A percentile compares a stretch with the other conserved stretches of the same genome.
Conservation (phyloP, 2,888 invertebrate genomes). For the Agapostemon virescens region DNA sequence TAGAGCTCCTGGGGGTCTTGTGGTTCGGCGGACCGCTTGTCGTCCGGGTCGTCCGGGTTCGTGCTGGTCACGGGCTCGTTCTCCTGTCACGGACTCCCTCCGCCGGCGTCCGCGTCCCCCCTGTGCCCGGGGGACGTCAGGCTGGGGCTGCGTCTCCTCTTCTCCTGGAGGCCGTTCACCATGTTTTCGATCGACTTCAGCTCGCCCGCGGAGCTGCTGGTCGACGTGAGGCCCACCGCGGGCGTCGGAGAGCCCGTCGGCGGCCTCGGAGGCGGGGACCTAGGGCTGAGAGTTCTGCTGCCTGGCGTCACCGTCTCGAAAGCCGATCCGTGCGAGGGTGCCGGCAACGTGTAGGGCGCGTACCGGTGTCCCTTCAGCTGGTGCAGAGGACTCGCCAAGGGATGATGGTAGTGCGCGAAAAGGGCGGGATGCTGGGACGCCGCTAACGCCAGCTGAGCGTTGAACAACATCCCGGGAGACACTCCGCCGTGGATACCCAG, state of each 20-base stretch:
- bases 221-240: conserved; percentile 80
- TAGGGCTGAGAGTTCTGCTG: conserved; percentile 85
- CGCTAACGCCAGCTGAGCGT: conserved; percentile 92
- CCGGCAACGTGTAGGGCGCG: conserved; percentile 93
- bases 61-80: conserved; percentile 75
- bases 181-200: conserved; percentile 98
- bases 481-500: conserved; percentile 86
- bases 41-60: conserved; percentile 67
- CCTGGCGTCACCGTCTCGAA: conserved; percentile 94
- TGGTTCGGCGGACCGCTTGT: conserved; percentile 66
- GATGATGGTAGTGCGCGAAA: conserved; percentile 86
- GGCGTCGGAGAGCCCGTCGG: conserved; percentile 83
- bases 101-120: conserved; percentile 74
- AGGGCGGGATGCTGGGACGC: conserved; percentile 90
- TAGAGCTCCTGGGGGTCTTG: conserved; percentile 62
- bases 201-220: conserved; percentile 85
- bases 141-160: conserved; percentile 85
- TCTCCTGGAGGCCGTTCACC: conserved; percentile 97
- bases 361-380: conserved; percentile 90
- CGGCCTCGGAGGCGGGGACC: conserved; percentile 84
- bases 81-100: conserved; percentile 80
- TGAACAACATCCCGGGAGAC: conserved; percentile 92
- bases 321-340: conserved; percentile 88
- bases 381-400: conserved; percentile 86
- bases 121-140: conserved; percentile 74